Evolutionary conservation across 2,797 vertebrate species (phyloP).

Genomic region (Leptatherina wallacei): DNA sequence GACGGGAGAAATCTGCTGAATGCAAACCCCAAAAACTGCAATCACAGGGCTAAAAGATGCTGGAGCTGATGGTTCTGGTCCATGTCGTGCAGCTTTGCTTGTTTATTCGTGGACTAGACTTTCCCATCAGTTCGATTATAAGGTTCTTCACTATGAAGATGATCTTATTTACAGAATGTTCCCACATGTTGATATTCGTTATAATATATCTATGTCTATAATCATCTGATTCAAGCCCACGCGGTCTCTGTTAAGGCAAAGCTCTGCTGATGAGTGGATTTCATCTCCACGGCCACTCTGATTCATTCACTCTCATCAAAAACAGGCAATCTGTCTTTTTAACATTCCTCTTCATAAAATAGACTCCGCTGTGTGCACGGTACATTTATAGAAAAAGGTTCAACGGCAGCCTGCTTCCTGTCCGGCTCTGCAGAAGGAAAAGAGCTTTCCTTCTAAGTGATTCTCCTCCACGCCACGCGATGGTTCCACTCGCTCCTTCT

Average conservation of each 20-base stretch:
- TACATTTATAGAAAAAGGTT: conserved; percentile 59
- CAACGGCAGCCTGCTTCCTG: conserved; percentile 69
- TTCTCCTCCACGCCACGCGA: conserved; percentile 64
- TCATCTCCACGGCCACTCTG: conserved; percentile 78
- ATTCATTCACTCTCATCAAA: conserved; percentile 81
- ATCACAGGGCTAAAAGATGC: conserved; percentile 34
- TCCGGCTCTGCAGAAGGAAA: conserved; percentile 40
- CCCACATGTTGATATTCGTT: conserved; percentile 81
- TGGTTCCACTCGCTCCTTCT: conserved; percentile 80
- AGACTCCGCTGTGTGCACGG: conserved; percentile 80
- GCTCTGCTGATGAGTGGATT: conserved; percentile 89
- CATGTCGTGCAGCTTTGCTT: conserved; percentile 23
- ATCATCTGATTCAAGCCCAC: conserved; percentile 84
- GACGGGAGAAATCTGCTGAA: conserved; percentile 29
- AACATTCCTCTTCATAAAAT: conserved; percentile 76
- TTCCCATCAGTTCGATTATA: conserved; percentile 84
- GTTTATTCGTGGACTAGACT: conserved; percentile 19
- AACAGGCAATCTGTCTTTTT: conserved; percentile 84
- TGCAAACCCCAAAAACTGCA: conserved; percentile 32
- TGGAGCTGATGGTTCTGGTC: conserved; percentile 29
- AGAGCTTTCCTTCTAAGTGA: conserved; percentile 32
- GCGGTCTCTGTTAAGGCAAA: conserved; percentile 98
- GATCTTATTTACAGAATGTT: conserved; percentile 94
- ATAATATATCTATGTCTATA: conserved; percentile 80
- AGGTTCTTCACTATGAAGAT: conserved; percentile 83